Evolutionary conservation across 2,113 vertebrate genomes (phyloP).

Genomic region (Hypomesus transpacificus): DNA sequence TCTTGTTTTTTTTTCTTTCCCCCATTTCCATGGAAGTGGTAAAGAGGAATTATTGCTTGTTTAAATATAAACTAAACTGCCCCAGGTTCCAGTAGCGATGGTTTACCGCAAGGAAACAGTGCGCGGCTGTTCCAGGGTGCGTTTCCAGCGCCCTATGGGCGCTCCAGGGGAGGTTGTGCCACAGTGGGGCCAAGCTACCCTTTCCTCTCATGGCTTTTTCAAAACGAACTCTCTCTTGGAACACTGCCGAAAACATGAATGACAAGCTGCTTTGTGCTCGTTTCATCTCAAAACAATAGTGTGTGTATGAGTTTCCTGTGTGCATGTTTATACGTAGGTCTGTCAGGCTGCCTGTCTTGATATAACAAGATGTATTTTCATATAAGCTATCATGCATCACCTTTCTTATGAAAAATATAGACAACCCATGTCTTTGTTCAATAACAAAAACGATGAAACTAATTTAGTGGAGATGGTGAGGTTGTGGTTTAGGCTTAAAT

Average conservation of each 20-base stretch:
- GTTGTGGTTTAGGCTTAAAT: conserved; percentile 30
- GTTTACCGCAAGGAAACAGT: conserved; percentile 69
- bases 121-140: conserved; percentile 61
- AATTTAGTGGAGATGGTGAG: conserved; percentile 9
- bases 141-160: conserved; percentile 42
- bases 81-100: conserved; percentile 59
- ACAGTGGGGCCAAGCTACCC: conserved; percentile 43
- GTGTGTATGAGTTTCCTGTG: neutral
- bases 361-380: neutral
- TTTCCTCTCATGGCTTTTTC: conserved; percentile 41
- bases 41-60: conserved; percentile 68
- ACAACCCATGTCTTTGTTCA: conserved; percentile 42
- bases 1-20: conserved; percentile 20
- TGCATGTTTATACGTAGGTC: neutral
- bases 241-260: conserved; percentile 20
- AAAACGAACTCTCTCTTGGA: conserved; percentile 15
- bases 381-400: neutral
- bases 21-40: conserved; percentile 58
- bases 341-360: neutral
- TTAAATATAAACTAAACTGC: conserved; percentile 70
- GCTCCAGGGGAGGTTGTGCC: conserved; percentile 52
- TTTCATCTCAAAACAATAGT: neutral
- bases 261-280: neutral
- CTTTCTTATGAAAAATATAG: neutral
- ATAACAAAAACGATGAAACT: conserved; percentile 19